A percentile compares a stretch with the other conserved stretches of the same genome.
phyloP scores from a whole-genome alignment of 2,797 vertebrate species.

The Catharus ustulatus region DNA sequence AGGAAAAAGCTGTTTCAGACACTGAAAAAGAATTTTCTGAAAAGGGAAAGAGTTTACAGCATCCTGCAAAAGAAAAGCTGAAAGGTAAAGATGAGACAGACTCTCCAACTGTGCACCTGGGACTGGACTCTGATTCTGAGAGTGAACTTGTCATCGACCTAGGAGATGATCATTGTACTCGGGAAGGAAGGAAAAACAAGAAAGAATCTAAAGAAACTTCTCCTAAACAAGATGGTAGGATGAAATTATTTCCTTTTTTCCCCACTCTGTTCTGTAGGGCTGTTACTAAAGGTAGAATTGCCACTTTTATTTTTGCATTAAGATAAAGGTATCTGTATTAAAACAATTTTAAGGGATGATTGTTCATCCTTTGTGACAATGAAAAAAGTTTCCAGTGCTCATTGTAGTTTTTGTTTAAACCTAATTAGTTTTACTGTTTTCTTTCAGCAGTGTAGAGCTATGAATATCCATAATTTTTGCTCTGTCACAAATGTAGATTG shows the following conservation, averaged over 20 bases:
- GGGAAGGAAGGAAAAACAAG: conserved; percentile 88
- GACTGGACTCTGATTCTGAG: conserved; percentile 95
- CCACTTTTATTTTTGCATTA: neutral
- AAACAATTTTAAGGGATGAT: neutral
- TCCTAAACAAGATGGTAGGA: conserved; percentile 88
- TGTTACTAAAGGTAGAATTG: neutral
- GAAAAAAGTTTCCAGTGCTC: neutral
- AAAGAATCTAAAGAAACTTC: conserved; percentile 87
- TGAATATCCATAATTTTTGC: neutral
- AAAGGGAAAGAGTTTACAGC: conserved; percentile 82
- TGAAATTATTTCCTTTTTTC: neutral
- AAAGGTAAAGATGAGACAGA: conserved; percentile 87
- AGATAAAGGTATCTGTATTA: neutral
- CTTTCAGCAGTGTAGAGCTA: neutral
- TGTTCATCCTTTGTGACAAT: neutral
- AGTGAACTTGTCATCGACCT: conserved; percentile 96
- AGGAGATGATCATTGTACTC: conserved; percentile 89
- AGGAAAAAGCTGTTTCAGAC: conserved; percentile 82
- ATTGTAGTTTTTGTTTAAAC: neutral
- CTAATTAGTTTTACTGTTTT: neutral
- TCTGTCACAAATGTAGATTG: neutral
- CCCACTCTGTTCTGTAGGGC: neutral
- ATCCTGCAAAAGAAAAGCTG: conserved; percentile 82
- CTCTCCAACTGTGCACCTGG: conserved; percentile 81
- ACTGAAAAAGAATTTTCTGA: conserved; percentile 85